These are phyloP conservation scores for Ailurus styani DNA, from an alignment of 2,113 vertebrate species.

Conservation along the genomic window DNA sequence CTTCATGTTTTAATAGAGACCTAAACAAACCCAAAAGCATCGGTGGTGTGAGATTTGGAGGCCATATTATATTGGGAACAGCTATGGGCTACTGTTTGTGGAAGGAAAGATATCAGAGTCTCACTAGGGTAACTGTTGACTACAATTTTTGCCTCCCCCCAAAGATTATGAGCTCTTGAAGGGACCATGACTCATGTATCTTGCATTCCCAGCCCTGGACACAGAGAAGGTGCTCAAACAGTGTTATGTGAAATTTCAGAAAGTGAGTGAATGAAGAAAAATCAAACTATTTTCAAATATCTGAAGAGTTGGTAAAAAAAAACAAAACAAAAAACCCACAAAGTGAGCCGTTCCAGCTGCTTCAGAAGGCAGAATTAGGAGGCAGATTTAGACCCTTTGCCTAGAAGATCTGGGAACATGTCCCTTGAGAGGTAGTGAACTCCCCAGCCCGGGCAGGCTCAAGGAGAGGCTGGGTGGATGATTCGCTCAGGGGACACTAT, in stretches of 20 bases:
- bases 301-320: neutral
- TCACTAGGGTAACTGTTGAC: neutral
- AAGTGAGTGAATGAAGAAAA: neutral
- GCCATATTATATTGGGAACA: neutral
- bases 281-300: neutral
- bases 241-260: neutral
- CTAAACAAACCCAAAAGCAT: neutral
- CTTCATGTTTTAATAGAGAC: neutral
- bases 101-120: neutral
- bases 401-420: neutral
- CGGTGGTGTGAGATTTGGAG: neutral
- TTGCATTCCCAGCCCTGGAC: neutral
- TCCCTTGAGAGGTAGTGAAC: neutral
- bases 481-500: rapidly evolving
- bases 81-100: neutral
- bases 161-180: neutral
- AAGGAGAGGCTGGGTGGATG: neutral
- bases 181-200: neutral
- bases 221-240: neutral
- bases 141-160: neutral
- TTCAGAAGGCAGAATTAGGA: neutral
- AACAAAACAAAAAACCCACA: neutral
- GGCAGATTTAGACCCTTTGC: neutral
- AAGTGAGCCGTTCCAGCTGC: neutral
- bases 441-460: neutral